These are phyloP conservation scores for Neogobius melanostomus DNA, from an alignment of 2,113 vertebrate genomes.

Conservation along the genomic window DNA sequence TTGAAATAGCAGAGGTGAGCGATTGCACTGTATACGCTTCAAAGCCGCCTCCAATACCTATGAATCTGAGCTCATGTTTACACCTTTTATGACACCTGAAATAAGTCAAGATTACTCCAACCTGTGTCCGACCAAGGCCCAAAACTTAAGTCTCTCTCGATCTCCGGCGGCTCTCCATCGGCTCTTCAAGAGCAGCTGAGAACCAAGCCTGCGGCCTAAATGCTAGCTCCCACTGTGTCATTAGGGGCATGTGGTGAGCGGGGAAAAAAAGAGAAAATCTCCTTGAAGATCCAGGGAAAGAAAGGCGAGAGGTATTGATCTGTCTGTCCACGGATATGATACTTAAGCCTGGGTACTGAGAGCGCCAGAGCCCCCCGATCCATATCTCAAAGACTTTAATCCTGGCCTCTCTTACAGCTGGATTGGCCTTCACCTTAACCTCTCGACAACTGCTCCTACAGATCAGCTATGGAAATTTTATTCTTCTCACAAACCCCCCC, in stretches of 20 bases:
- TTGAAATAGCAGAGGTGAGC: conserved; percentile 1
- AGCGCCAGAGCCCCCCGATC: conserved; percentile 85
- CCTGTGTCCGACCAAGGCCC: conserved; percentile 23
- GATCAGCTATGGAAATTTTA: conserved; percentile 82
- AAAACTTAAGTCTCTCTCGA: conserved; percentile 42
- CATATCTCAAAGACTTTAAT: conserved; percentile 93
- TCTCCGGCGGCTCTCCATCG: conserved; percentile 25
- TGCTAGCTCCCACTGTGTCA: conserved; percentile 85
- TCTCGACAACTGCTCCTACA: conserved; percentile 80
- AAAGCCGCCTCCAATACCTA: conserved; percentile 6
- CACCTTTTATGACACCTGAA: conserved; percentile 36
- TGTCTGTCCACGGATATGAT: conserved; percentile 96
- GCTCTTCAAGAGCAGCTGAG: conserved; percentile 45
- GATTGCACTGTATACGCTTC: neutral
- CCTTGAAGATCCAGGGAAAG: conserved; percentile 90
- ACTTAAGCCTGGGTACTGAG: conserved; percentile 91
- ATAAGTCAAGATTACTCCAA: conserved; percentile 21
- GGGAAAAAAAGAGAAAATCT: conserved; percentile 91
- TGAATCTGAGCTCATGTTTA: conserved; percentile 17
- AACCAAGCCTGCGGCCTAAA: conserved; percentile 80
- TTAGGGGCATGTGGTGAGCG: conserved; percentile 80
- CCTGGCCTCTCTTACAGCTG: conserved; percentile 79
- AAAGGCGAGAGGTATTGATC: conserved; percentile 94
- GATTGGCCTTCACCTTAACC: conserved; percentile 83
- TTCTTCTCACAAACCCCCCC: conserved; percentile 67